Percentiles rank a stretch among this genome's conserved stretches.
These are phyloP conservation scores for Brachirus orientalis DNA, from an alignment of 2,113 vertebrate genomes.

Conservation along the genomic window DNA sequence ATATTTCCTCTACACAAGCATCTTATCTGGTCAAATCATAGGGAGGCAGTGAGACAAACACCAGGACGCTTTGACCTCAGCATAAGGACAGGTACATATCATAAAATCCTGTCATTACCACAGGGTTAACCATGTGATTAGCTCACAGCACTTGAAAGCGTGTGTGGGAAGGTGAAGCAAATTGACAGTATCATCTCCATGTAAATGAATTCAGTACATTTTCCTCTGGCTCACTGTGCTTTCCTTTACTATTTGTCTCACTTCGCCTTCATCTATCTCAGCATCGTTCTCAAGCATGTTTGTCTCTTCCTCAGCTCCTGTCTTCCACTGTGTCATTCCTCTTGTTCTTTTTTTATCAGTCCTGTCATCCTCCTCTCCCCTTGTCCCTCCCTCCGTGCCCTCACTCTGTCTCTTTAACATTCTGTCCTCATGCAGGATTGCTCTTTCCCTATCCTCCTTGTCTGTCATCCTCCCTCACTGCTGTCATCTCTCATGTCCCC, in stretches of 20 bases:
- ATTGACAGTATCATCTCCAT: no score
- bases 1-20: conserved; percentile 3
- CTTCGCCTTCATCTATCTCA: neutral
- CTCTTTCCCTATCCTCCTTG: conserved; percentile 35
- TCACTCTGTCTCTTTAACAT: conserved; percentile 49
- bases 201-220: neutral
- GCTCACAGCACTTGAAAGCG: no score
- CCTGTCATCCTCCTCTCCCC: conserved; percentile 22
- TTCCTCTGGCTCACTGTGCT: no score
- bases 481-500: conserved; percentile 52
- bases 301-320: conserved; percentile 7
- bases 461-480: conserved; percentile 40
- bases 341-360: conserved; percentile 37
- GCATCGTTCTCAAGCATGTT: neutral
- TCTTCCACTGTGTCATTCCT: conserved; percentile 22
- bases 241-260: neutral
- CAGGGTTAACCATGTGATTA: conserved; percentile 32
- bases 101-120: conserved; percentile 10
- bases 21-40: conserved; percentile 4
- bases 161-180: conserved; percentile 2
- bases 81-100: neutral
- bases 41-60: neutral
- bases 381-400: conserved; percentile 17
- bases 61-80: neutral
- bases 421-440: conserved; percentile 35